Base-by-base conservation (phyloP, 2,113 vertebrate species). In the Otolemur garnettii region DNA sequence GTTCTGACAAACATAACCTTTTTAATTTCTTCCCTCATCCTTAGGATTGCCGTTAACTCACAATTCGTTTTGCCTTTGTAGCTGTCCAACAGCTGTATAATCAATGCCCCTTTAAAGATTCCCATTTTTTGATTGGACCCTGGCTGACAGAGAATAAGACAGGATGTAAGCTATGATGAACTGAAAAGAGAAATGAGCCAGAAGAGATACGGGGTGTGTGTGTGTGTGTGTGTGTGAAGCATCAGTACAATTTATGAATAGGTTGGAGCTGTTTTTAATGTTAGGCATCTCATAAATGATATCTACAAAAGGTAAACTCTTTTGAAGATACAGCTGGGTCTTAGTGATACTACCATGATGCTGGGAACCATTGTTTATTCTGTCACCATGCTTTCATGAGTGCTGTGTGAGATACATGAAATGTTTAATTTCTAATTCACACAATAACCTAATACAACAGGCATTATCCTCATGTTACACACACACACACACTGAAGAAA, bases 261-360 rank as follows among this genome's bases (percentile, higher is more conserved):
- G n/a, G 11, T 84, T 71, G 42, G 19, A 79, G 11, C 53, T 86
- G 50, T 2, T 38, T 83, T 75, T 57, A 53, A 55, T 22, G 53
- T 79, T 87, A 88, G 10, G 17, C 28, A 85, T 82, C 14, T 79
- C 60, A 80, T 81, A 72, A 79, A 71, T 78, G 66, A 55, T 53
- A 62, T 30, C 22, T 68, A 95, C 21, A 93, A 91, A 93, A 88
- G 50, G 19, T 53, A 57, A 96, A 90, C 14, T 64, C 57, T 21
- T 90, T 74, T 81, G 24, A 94, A 33, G 50, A 92, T 14, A 35
- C 42, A 79, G 21, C 12, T 85, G 35, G 30, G 18, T 91, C 62
- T 78, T 91, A 19, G 17, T 90, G 45, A 68, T 74, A 42, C 14
- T 50, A 35, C 15, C 14, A 90, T 12, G 30, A 26, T 91, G 45